Percentiles rank a stretch among this genome's conserved stretches.
phyloP scores from a whole-genome alignment of 2,797 vertebrate species.

The Argentina silus region DNA sequence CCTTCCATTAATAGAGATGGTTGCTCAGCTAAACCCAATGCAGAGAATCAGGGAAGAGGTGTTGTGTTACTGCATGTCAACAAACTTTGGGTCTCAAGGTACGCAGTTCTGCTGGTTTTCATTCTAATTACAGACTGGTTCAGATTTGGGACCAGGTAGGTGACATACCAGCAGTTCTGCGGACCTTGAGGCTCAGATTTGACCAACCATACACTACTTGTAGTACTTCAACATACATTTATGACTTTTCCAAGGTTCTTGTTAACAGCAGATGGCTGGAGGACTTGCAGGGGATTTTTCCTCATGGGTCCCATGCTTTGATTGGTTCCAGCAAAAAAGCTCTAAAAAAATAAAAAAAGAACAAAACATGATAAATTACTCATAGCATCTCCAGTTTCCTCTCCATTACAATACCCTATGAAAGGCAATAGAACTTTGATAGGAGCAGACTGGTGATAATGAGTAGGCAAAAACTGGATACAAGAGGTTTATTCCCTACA shows the following conservation, averaged over 20 bases:
- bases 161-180: no score
- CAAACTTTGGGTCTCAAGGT: no score
- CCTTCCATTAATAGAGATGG: no score
- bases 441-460: background rate
- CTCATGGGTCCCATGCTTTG: conserved; percentile 69
- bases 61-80: no score
- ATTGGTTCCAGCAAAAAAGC: conserved; percentile 65
- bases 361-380: background rate
- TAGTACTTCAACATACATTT: conserved; percentile 76
- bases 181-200: no score
- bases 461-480: no score
- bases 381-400: background rate
- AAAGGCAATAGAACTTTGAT: background rate
- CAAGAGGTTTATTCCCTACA: background rate
- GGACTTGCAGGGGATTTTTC: conserved; percentile 83
- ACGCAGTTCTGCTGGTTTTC: no score
- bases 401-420: background rate
- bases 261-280: conserved; percentile 83
- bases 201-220: no score
- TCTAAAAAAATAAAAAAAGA: conserved; percentile 61
- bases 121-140: background rate
- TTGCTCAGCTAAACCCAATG: no score
- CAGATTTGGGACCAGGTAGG: background rate
- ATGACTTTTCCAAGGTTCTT: conserved; percentile 77
- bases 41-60: no score